Percentiles rank a stretch among this genome's conserved stretches.
phyloP scores from a whole-genome alignment of 2,888 invertebrate species.

The Eilema caniola region DNA sequence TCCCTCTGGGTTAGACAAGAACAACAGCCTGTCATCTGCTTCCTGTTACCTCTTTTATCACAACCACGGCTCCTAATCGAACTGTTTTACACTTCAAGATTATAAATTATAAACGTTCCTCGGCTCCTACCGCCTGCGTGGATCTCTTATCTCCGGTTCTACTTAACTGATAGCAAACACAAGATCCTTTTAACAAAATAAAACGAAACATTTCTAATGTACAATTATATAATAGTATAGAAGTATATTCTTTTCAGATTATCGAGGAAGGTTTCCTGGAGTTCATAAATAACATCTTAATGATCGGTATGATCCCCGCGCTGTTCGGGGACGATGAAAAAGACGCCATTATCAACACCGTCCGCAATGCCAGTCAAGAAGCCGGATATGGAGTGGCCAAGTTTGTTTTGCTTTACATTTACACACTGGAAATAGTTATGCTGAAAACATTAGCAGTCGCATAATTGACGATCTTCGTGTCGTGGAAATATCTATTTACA shows the following conservation, averaged over 20 bases:
- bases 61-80: neutral
- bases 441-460: neutral
- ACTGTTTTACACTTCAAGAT: too few species aligned
- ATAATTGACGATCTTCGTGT: neutral
- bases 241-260: conserved; percentile 80
- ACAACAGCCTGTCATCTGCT: too few species aligned
- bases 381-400: conserved; percentile 92
- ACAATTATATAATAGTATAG: too few species aligned
- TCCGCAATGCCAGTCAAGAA: conserved; percentile 90
- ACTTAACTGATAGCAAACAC: too few species aligned
- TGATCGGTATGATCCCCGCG: conserved; percentile 95
- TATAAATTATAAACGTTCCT: too few species aligned
- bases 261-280: conserved; percentile 95
- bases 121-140: too few species aligned
- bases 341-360: conserved; percentile 91
- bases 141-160: too few species aligned
- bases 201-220: too few species aligned
- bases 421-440: conserved; percentile 9
- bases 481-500: too few species aligned
- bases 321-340: conserved; percentile 96
- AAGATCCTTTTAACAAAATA: too few species aligned
- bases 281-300: conserved; percentile 96
- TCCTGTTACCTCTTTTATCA: neutral
- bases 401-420: conserved; percentile 66
- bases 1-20: too few species aligned